Evolutionary conservation across 2,888 invertebrate genomes (phyloP).

Genomic region (Vandiemenella viatica): DNA sequence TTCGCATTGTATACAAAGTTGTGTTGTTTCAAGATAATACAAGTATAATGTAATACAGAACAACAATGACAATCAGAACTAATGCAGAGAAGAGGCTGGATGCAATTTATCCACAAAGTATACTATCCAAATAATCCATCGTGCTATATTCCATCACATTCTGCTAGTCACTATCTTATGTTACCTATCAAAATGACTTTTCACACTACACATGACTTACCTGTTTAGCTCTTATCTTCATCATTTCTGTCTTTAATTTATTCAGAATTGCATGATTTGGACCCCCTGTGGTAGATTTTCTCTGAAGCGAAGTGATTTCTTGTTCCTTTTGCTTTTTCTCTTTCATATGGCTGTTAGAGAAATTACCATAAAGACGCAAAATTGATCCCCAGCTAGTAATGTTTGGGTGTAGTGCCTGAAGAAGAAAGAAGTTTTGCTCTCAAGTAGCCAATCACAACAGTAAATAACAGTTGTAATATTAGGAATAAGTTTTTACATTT

Average conservation of each 20-base stretch:
- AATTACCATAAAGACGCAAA: conserved; percentile 80
- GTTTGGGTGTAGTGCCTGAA: conserved; percentile 79
- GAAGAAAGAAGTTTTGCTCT: too few relatives aligned
- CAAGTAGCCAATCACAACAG: conserved; percentile 1
- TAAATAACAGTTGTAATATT: conserved; percentile 1
- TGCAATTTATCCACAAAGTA: too few relatives aligned
- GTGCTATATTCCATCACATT: too few relatives aligned
- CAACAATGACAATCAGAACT: too few relatives aligned
- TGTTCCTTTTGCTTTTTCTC: conserved; percentile 86
- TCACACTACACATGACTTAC: too few relatives aligned
- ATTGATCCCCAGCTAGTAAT: conserved; percentile 90
- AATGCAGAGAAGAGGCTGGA: too few relatives aligned
- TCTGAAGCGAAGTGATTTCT: conserved; percentile 78
- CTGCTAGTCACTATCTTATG: too few relatives aligned
- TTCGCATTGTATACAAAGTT: too few relatives aligned
- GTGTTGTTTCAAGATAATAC: too few relatives aligned
- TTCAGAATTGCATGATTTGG: conserved; percentile 83
- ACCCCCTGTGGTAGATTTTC: conserved; percentile 74
- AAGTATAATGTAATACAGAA: too few relatives aligned
- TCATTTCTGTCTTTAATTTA: conserved; percentile 71
- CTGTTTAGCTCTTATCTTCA: conserved; percentile 48
- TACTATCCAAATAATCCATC: too few relatives aligned
- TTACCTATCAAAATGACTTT: too few relatives aligned
- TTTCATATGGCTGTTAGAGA: conserved; percentile 77
- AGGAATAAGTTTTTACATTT: background rate